phyloP scores from a whole-genome alignment of 1,140 invertebrate species.

The Drosophila oshimai region DNA sequence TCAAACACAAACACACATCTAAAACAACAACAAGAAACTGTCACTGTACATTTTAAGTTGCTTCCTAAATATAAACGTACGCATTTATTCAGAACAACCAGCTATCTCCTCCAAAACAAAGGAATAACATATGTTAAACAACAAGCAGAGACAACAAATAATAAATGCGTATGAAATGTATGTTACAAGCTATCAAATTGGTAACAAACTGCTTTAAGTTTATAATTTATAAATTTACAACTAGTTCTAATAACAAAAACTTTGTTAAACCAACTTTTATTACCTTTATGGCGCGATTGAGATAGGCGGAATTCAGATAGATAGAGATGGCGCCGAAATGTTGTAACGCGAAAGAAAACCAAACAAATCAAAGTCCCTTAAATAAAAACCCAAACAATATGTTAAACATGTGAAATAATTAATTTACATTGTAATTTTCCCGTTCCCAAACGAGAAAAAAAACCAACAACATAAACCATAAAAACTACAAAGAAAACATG shows the following conservation, averaged over 20 bases:
- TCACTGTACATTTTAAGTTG: constrained; percentile 34
- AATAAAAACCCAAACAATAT: constrained; percentile 22
- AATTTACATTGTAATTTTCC: constrained; percentile 22
- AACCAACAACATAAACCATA: not conserved
- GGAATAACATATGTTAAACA: not conserved
- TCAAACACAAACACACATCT: constrained; percentile 4
- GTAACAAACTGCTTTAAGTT: constrained; percentile 71
- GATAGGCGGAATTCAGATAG: constrained; percentile 1
- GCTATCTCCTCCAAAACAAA: not conserved
- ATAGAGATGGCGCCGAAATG: constrained; percentile 10
- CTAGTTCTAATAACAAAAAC: constrained; percentile 58
- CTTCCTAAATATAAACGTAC: constrained; percentile 37
- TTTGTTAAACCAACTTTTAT: constrained; percentile 51
- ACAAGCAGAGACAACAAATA: constrained; percentile 16
- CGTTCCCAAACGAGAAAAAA: constrained; percentile 14
- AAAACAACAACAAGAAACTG: constrained; percentile 12
- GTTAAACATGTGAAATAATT: constrained; percentile 46
- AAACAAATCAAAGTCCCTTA: constrained; percentile 17
- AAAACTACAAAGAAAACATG: constrained; percentile 20
- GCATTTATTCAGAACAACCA: constrained; percentile 31
- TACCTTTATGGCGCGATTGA: constrained; percentile 13
- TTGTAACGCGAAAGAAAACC: constrained; percentile 25
- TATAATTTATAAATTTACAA: constrained; percentile 72
- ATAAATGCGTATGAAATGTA: constrained; percentile 49
- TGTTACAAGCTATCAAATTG: constrained; percentile 28